A percentile compares a stretch with the other conserved stretches of the same genome.
These are phyloP conservation scores for Nasonia longicornis DNA, from an alignment of 1,140 invertebrate genomes.

Conservation along the genomic window DNA sequence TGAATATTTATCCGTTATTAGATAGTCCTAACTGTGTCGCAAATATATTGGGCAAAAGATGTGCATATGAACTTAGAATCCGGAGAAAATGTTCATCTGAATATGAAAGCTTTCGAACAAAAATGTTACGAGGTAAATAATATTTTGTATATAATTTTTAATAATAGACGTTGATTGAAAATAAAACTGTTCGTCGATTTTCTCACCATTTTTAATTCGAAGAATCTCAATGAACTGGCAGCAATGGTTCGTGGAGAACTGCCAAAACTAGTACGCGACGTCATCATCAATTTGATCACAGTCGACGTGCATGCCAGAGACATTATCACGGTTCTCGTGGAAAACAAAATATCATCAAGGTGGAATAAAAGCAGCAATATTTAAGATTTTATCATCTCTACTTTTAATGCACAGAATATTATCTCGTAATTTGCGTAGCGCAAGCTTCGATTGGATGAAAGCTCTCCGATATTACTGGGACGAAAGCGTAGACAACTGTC, in stretches of 20 bases:
- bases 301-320: slow-evolving; percentile 90
- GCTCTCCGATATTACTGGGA: slow-evolving; percentile 94
- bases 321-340: slow-evolving; percentile 80
- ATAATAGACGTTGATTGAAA: background rate
- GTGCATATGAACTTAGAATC: slow-evolving; percentile 80
- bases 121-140: slow-evolving; percentile 72
- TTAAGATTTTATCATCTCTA: too few relatives aligned
- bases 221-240: slow-evolving; percentile 84
- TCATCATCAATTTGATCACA: slow-evolving; percentile 87
- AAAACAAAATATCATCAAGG: slow-evolving; percentile 74
- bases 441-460: slow-evolving; percentile 90
- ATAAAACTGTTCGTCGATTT: background rate
- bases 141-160: background rate
- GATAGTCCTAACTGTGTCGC: slow-evolving; percentile 84
- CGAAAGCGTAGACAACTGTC: slow-evolving; percentile 80
- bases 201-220: background rate
- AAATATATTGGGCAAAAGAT: slow-evolving; percentile 86
- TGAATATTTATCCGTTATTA: slow-evolving; percentile 48
- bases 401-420: background rate
- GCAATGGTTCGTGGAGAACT: slow-evolving; percentile 81
- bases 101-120: slow-evolving; percentile 77
- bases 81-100: slow-evolving; percentile 61
- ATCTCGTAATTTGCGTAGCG: slow-evolving; percentile 61
- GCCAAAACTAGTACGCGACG: slow-evolving; percentile 76
- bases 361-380: slow-evolving; percentile 52